Base-by-base conservation (phyloP, 2,113 vertebrate genomes). In the Puma concolor region DNA sequence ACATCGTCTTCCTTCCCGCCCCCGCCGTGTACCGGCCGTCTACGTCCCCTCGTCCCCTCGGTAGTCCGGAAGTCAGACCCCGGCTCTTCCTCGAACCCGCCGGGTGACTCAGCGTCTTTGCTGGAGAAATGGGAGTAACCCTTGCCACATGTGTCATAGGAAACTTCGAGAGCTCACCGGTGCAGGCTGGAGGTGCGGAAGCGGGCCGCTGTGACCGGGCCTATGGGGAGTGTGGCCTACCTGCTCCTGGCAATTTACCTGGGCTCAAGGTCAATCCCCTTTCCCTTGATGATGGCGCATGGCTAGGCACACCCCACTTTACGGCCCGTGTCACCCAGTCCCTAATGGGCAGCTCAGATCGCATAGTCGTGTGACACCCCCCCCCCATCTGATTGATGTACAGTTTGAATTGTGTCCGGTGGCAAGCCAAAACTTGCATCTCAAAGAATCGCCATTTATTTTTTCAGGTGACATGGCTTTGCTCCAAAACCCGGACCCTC, bases 341-440 rank as follows among this genome's bases (percentile, higher is more conserved):
- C 13, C 2, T 38, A 52, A 1, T 10, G 63, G 50, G n/a, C 36
- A 23, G 7, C 69, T 76, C 25, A 1, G 74, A 31, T 60, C 48
- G 2, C 12, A 4, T 1, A 13, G 64, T 19, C 83, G 6, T 5
- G 33, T 91, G 48, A 36, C 1, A 23, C 16, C 48, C 33, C 16
- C 48, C 33, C 31, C 0, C 12, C n/a, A 17, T 23, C 50, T 92
- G 16, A n/a, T 0, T n/a, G n/a, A n/a, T n/a, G 8, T 1, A 4
- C 1, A 0, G 69, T 77, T 69, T 33, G 63, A 66, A 36, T 66
- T 12, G 38, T 60, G 44, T 74, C 52, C 60, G 11, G 44, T 19
- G 85, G 44, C 93, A 83, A 48, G 93, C 1, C n/a, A 1, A 21
- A 48, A 81, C n/a, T 5, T 16, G 36, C 23, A 31, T 82, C 81